Evolutionary conservation across 2,113 vertebrate genomes (phyloP).

Genomic region (Ranitomeya imitator): DNA sequence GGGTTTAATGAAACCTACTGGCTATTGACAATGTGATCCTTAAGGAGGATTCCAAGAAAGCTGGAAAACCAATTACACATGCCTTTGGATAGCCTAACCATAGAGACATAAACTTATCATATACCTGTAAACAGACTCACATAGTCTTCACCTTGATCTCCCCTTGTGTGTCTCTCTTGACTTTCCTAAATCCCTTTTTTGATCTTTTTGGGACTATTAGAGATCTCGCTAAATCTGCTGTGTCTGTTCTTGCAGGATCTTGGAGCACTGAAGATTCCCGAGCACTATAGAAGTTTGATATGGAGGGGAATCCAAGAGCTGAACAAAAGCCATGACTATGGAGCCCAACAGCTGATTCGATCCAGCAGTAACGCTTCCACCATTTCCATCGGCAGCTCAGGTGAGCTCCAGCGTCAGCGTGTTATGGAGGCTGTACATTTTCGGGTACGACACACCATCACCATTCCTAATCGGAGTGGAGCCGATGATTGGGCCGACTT

Average conservation of each 20-base stretch:
- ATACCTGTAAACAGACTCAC: not conserved
- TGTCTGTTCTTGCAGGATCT: conserved; percentile 79
- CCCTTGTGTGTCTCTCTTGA: not conserved
- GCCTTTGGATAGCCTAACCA: not conserved
- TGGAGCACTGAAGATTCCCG: conserved; percentile 92
- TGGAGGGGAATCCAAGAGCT: conserved; percentile 96
- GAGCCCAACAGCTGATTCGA: conserved; percentile 85
- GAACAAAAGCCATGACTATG: conserved; percentile 86
- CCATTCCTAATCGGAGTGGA: conserved; percentile 86
- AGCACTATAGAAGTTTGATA: conserved; percentile 90
- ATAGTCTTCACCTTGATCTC: not conserved
- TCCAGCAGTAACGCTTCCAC: conserved; percentile 87
- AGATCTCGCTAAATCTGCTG: not conserved
- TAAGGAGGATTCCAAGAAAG: not conserved
- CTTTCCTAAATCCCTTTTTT: not conserved
- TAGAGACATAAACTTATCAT: not conserved
- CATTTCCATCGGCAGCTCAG: conserved; percentile 80
- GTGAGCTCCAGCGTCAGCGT: conserved; percentile 92
- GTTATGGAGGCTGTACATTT: conserved; percentile 99
- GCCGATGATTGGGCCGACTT: conserved; percentile 95
- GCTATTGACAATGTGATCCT: not conserved
- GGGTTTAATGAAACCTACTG: not conserved
- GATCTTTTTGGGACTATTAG: not conserved
- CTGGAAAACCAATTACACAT: not conserved
- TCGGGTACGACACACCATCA: conserved; percentile 97